phyloP scores from a whole-genome alignment of 2,113 vertebrate genomes.

The Syrmaticus mikado region DNA sequence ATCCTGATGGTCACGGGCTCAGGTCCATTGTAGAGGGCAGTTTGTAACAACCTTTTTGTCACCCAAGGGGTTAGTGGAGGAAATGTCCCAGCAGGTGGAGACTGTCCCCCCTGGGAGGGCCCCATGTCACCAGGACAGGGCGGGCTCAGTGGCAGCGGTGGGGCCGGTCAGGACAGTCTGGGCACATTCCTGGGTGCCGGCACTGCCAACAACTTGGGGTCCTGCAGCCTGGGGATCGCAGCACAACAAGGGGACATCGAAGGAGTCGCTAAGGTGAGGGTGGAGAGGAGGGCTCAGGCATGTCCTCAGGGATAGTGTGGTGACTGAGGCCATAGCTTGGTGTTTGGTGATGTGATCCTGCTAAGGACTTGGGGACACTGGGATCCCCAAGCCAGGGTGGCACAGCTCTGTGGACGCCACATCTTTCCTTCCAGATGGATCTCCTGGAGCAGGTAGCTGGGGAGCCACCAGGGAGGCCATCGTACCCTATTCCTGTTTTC shows the following conservation, averaged over 20 bases:
- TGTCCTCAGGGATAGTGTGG: rapidly evolving
- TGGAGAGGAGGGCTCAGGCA: neutral
- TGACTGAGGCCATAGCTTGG: rapidly evolving
- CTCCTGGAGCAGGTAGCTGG: slow-evolving; percentile 10
- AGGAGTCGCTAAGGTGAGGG: neutral
- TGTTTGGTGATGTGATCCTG: rapidly evolving
- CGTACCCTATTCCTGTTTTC: rapidly evolving
- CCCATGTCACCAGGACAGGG: neutral
- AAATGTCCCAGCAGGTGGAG: neutral
- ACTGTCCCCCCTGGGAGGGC: neutral
- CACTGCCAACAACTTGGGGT: rapidly evolving
- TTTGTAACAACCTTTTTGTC: neutral
- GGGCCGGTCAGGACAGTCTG: neutral
- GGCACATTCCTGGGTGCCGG: slow-evolving; percentile 7
- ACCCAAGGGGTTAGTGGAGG: neutral
- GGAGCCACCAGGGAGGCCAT: rapidly evolving
- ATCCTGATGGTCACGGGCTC: neutral
- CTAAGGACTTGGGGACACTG: neutral
- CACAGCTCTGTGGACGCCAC: rapidly evolving
- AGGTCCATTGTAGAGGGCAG: rapidly evolving
- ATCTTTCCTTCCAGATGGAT: slow-evolving; percentile 45
- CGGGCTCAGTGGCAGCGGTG: neutral
- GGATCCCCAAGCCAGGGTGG: rapidly evolving
- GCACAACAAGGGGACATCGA: neutral
- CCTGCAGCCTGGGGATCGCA: neutral